Evolutionary conservation across 2,888 invertebrate genomes (phyloP), one percentile per base, ranked within the genome.

Genomic region (Polietes domitor): DNA sequence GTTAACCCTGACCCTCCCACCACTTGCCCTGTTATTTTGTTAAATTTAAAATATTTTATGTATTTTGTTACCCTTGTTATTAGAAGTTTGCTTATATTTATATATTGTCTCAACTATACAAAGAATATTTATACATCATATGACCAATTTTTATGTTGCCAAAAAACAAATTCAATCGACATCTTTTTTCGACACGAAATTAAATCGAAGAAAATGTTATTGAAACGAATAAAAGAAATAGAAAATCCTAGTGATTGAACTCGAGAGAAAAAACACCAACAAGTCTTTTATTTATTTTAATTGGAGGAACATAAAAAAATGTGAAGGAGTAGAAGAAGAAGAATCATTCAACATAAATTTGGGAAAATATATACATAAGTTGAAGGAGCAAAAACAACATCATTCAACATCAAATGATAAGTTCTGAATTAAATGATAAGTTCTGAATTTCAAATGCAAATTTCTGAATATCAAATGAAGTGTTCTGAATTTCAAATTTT

Each of bases 101-200:
- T n/a, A 3, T 12, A 32, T 47, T 47, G 41, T 41, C n/a, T 15
- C 12, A n/a, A 6, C 47, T 47, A 53, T 53, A 53, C 53, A 53
- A 53, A 17, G 21, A 5, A 21, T 21, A 53, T 5, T 21, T 21
- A 53, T 5, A n/a, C 47, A 47, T n/a, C 50, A 50, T 37, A 41
- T 63, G 61, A n/a, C 10, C 47, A 61, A 24, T 28, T 65, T 72
- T n/a, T 41, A 72, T 58, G 55, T 58, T 74, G 74, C 74, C 74
- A 79, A 79, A 79, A 74, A 79, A 26, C 24, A 24, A 24, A 24
- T 24, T 26, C 24, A 58, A 50, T 6, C 12, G 5, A 58, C 32
- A 58, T n/a, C 32, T 79, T n/a, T 47, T 17, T 68, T 74, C 74
- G 15, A 65, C n/a, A 53, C 12, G 50, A 58, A 71, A 77, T 70